phyloP scores from a whole-genome alignment of 2,797 vertebrate genomes.

The Ctenopoma kingsleyae region DNA sequence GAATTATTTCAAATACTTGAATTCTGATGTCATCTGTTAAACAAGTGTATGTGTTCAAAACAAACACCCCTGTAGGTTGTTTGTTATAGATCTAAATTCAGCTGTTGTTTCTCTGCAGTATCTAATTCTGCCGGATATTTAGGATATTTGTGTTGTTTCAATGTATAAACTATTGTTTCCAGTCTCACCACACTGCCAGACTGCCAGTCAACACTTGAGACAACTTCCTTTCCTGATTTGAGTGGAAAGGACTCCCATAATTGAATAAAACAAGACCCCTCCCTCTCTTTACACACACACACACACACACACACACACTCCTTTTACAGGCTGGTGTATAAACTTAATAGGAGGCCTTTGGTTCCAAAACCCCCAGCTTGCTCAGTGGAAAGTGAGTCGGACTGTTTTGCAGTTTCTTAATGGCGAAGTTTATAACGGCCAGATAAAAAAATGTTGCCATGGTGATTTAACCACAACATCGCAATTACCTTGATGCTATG shows the following conservation, averaged over 20 bases:
- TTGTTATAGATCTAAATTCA: conserved; percentile 28
- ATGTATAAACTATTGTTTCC: conserved; percentile 72
- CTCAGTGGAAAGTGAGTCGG: conserved; percentile 77
- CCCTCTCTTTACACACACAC: conserved; percentile 69
- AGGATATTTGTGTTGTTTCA: conserved; percentile 59
- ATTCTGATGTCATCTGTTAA: conserved; percentile 26
- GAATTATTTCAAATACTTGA: conserved; percentile 10
- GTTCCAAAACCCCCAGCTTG: conserved; percentile 77
- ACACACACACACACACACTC: conserved; percentile 50
- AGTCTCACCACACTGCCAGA: conserved; percentile 72
- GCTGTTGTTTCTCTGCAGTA: conserved; percentile 22
- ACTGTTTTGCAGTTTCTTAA: conserved; percentile 82
- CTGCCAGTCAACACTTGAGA: conserved; percentile 77
- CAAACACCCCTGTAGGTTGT: conserved; percentile 10
- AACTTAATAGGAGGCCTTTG: conserved; percentile 81
- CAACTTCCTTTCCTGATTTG: conserved; percentile 81
- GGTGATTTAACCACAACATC: conserved; percentile 81
- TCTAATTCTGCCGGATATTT: conserved; percentile 67
- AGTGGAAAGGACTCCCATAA: conserved; percentile 77
- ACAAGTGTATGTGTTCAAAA: conserved; percentile 22
- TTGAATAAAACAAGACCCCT: conserved; percentile 78
- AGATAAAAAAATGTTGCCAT: conserved; percentile 78
- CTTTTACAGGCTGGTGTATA: conserved; percentile 81
- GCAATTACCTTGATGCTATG: conserved; percentile 79
- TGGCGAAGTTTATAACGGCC: conserved; percentile 76